Percentiles rank a stretch among this genome's conserved stretches.
These are phyloP conservation scores for Acinonyx jubatus DNA, from an alignment of 2,113 vertebrate species.

Conservation along the genomic window DNA sequence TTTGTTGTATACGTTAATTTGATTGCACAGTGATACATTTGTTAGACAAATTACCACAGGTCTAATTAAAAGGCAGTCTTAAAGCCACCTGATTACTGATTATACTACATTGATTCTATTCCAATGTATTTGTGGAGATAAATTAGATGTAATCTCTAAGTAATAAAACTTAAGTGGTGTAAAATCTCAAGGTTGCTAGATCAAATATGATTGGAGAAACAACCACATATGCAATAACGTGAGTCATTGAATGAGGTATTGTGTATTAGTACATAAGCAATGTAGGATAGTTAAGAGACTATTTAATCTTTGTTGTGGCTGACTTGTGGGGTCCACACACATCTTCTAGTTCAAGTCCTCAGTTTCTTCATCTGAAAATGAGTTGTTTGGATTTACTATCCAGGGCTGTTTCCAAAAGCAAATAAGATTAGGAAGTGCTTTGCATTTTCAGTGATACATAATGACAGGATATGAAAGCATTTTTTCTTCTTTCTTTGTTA, in stretches of 20 bases:
- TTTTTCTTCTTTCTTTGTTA: neutral
- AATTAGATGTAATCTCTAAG: slow-evolving; percentile 74
- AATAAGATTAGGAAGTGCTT: neutral
- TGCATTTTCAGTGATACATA: neutral
- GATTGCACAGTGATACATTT: slow-evolving; percentile 70
- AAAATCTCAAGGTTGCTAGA: slow-evolving; percentile 45
- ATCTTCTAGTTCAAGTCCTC: neutral
- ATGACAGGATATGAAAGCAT: neutral
- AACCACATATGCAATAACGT: neutral
- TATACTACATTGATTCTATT: slow-evolving; percentile 69
- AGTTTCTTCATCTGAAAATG: neutral
- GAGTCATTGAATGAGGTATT: neutral
- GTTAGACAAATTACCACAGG: slow-evolving; percentile 65
- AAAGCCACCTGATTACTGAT: slow-evolving; percentile 63
- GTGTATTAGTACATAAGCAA: neutral
- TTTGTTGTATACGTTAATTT: slow-evolving; percentile 67
- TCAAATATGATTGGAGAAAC: slow-evolving; percentile 60
- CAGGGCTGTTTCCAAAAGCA: neutral
- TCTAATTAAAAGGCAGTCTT: slow-evolving; percentile 77
- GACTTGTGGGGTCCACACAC: neutral
- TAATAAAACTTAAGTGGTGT: slow-evolving; percentile 64
- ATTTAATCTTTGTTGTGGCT: neutral
- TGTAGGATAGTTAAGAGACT: neutral
- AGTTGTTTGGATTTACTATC: neutral
- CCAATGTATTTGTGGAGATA: slow-evolving; percentile 65